These are phyloP conservation scores for Eonycteris spelaea DNA, from an alignment of 2,113 vertebrate species.

Conservation along the genomic window DNA sequence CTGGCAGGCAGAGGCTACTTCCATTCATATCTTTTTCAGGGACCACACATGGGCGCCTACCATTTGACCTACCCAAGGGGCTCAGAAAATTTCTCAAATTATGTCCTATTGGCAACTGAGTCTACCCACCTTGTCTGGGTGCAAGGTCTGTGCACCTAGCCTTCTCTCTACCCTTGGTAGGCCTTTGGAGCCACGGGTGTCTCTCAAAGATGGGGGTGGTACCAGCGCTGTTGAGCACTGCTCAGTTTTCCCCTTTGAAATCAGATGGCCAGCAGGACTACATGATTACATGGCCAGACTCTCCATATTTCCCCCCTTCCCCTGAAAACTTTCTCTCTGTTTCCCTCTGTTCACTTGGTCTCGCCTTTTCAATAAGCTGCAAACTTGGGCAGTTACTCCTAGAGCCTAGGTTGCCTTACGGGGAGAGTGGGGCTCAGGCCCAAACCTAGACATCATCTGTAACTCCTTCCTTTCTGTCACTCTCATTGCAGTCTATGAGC, in stretches of 20 bases:
- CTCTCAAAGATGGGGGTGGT: neutral
- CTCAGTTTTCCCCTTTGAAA: neutral
- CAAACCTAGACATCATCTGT: neutral
- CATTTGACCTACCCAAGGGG: neutral
- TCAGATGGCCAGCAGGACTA: neutral
- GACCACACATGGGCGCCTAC: neutral
- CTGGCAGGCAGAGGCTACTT: neutral
- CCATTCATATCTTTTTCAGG: accelerated
- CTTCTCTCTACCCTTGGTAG: neutral
- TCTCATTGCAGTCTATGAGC: neutral
- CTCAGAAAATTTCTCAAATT: neutral
- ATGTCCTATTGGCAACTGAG: neutral
- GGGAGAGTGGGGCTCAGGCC: neutral
- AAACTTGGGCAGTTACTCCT: neutral
- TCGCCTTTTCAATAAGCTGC: neutral
- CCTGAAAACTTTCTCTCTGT: neutral
- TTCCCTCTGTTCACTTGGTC: neutral
- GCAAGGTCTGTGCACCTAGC: neutral
- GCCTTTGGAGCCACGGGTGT: accelerated
- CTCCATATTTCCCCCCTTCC: neutral
- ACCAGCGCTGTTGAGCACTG: too few species aligned
- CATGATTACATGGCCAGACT: neutral
- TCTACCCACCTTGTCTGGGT: neutral
- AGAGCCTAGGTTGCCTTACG: neutral
- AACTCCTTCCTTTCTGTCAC: neutral